phyloP scores from a whole-genome alignment of 2,888 invertebrate species.

The Folsomia candida region DNA sequence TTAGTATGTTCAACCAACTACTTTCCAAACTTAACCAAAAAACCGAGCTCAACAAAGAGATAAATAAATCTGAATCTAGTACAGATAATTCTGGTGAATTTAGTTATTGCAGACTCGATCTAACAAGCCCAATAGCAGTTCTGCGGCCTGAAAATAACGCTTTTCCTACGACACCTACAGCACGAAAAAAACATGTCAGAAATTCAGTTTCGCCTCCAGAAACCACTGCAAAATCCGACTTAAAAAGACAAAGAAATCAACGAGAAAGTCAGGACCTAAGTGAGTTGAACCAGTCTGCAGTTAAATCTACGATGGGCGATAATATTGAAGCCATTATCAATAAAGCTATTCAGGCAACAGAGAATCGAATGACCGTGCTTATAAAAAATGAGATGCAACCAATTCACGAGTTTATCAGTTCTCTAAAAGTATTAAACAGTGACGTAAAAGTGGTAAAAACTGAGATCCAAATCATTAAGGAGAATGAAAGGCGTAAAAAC shows the following conservation, averaged over 20 bases:
- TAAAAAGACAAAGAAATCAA: background rate
- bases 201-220: background rate
- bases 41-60: background rate
- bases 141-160: no score
- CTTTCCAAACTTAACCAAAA: no score
- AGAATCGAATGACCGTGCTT: background rate
- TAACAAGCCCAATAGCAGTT: no score
- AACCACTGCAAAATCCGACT: background rate
- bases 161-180: no score
- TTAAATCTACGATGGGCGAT: background rate
- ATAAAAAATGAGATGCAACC: background rate
- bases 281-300: background rate
- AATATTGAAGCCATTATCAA: background rate
- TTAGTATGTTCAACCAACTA: background rate
- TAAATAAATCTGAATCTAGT: background rate
- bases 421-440: background rate
- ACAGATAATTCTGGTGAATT: background rate
- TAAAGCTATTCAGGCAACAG: background rate
- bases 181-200: no score
- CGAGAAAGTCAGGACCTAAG: background rate
- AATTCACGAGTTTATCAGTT: background rate
- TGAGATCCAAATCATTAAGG: background rate
- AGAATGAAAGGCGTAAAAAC: background rate
- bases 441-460: background rate
- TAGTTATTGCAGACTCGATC: no score